Percentiles rank a stretch among this genome's conserved stretches.
Evolutionary conservation across 1,140 invertebrate species (phyloP).

Genomic region (Drosophila neocordata): DNA sequence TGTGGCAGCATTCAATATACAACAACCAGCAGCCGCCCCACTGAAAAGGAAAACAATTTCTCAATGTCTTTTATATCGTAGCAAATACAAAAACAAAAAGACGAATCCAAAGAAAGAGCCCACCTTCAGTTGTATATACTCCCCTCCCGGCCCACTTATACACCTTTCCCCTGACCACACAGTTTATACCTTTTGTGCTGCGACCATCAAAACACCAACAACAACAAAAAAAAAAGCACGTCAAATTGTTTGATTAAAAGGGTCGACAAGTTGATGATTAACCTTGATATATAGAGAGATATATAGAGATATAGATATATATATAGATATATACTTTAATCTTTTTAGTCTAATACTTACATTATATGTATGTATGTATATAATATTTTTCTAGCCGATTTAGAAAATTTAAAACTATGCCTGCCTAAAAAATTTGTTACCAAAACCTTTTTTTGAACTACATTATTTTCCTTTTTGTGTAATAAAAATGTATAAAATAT

Average conservation of each 20-base stretch:
- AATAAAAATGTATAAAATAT: too few species aligned
- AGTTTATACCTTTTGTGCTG: conserved; percentile 47
- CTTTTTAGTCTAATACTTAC: too few species aligned
- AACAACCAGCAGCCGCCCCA: conserved; percentile 32
- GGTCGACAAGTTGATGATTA: background rate
- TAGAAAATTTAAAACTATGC: too few species aligned
- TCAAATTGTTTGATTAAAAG: too few species aligned
- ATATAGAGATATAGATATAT: too few species aligned
- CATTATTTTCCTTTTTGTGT: too few species aligned
- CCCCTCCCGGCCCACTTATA: background rate
- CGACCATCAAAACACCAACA: conserved; percentile 35
- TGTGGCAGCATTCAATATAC: conserved; percentile 28
- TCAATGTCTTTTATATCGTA: conserved; percentile 77
- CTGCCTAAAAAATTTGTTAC: too few species aligned
- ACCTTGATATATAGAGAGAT: too few species aligned
- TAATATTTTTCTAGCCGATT: too few species aligned
- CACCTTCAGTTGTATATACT: conserved; percentile 1
- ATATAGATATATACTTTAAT: too few species aligned
- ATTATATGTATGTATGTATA: too few species aligned
- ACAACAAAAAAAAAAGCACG: conserved; percentile 13
- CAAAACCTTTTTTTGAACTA: too few species aligned
- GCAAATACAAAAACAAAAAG: conserved; percentile 10
- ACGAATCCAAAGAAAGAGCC: conserved; percentile 6
- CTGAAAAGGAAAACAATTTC: conserved; percentile 77
- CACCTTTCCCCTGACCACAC: background rate